A percentile compares a stretch with the other conserved stretches of the same genome.
Evolutionary conservation across 2,113 vertebrate species (phyloP).

Genomic region (Amphiprion percula): DNA sequence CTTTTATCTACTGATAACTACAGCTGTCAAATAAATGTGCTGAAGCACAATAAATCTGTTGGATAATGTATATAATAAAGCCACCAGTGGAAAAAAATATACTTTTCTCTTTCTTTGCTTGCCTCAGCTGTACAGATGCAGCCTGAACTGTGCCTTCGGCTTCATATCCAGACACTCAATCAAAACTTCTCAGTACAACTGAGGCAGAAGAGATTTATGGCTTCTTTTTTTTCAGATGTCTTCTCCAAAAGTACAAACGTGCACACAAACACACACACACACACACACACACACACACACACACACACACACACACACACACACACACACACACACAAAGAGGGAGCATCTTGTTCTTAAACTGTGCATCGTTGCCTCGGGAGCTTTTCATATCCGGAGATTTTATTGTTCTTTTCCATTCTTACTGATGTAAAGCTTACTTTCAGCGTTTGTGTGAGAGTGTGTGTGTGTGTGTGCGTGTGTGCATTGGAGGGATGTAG

Average conservation of each 20-base stretch:
- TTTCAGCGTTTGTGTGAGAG: slow-evolving; percentile 28
- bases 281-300: slow-evolving; percentile 1
- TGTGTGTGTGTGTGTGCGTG: slow-evolving; percentile 11
- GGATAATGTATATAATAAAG: background rate
- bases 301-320: slow-evolving; percentile 20
- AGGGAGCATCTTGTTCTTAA: slow-evolving; percentile 53
- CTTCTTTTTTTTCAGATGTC: slow-evolving; percentile 51
- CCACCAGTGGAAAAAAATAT: background rate
- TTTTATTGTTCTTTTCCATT: slow-evolving; percentile 81
- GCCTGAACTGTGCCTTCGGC: slow-evolving; percentile 38
- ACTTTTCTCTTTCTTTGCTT: slow-evolving; percentile 7
- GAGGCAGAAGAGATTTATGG: slow-evolving; percentile 67
- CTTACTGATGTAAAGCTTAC: slow-evolving; percentile 67
- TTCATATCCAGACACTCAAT: slow-evolving; percentile 49
- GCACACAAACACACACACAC: background rate
- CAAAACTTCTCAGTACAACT: slow-evolving; percentile 49
- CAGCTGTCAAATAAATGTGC: slow-evolving; percentile 26
- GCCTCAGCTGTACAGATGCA: slow-evolving; percentile 34
- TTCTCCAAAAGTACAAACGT: slow-evolving; percentile 8
- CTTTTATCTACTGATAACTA: slow-evolving; percentile 16
- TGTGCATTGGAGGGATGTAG: slow-evolving; percentile 39
- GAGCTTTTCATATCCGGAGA: slow-evolving; percentile 83
- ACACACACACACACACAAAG: slow-evolving; percentile 48
- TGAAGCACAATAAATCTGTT: slow-evolving; percentile 14
- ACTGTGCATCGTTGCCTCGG: slow-evolving; percentile 55